Conservation (phyloP, 1,140 invertebrate species). For the Hylaeus anthracinus region DNA sequence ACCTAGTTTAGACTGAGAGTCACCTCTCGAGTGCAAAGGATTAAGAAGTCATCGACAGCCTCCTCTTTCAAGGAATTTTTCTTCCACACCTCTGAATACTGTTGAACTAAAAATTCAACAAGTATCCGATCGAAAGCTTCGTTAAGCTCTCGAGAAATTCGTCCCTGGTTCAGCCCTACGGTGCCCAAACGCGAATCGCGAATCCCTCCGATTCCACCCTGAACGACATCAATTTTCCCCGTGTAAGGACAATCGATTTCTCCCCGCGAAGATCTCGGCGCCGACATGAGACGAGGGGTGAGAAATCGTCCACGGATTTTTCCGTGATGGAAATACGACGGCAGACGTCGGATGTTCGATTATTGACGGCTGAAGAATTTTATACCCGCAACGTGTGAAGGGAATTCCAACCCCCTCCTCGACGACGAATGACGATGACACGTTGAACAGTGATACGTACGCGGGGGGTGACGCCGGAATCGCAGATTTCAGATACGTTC, state of each 20-base stretch:
- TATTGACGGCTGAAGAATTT: slow-evolving; percentile 20
- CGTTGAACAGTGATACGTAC: not conserved
- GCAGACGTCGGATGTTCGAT: slow-evolving; percentile 12
- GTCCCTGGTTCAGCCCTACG: not conserved
- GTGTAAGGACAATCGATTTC: slow-evolving; percentile 47
- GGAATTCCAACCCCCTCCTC: too few relatives aligned
- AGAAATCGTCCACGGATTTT: slow-evolving; percentile 36
- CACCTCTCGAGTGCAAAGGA: too few relatives aligned
- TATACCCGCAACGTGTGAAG: not conserved
- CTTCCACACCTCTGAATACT: too few relatives aligned
- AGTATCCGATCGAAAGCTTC: too few relatives aligned
- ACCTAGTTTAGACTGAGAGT: too few relatives aligned
- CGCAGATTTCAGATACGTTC: not conserved
- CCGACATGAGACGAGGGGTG: not conserved
- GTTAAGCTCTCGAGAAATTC: too few relatives aligned
- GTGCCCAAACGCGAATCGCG: slow-evolving; percentile 27
- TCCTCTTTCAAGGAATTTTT: too few relatives aligned
- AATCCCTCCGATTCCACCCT: slow-evolving; percentile 10
- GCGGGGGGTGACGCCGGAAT: not conserved
- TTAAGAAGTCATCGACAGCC: too few relatives aligned
- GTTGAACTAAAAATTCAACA: too few relatives aligned
- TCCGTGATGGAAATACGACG: slow-evolving; percentile 26
- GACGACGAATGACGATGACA: not conserved
- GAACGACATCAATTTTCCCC: slow-evolving; percentile 47
- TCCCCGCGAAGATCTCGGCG: slow-evolving; percentile 7